Base-by-base conservation (phyloP, 2,797 vertebrate species). In the Emys orbicularis region DNA sequence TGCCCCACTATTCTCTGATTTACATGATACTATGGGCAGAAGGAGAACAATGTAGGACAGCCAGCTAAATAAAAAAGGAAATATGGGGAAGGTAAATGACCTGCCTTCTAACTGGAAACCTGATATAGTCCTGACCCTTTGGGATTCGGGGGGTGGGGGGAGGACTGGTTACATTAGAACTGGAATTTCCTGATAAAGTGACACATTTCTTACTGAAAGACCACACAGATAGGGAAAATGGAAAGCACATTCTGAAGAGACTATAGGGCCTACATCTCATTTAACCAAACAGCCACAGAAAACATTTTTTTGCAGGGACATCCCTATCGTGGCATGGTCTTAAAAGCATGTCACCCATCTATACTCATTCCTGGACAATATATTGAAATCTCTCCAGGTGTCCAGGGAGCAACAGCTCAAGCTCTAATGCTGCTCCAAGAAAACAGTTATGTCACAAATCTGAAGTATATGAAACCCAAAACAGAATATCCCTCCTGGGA, bases 351-450 rank as follows among this genome's bases (percentile, higher is more conserved):
- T 50, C 34, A 25, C 27, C 68, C 59, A 83, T n/a, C 52, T 37
- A n/a, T 21, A 68, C n/a, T 12, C 18, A 34, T 25, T 41, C 8
- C 37, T 2, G 37, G 41, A 3, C 2, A 88, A 25, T 9, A 6
- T 18, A 91, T 0, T 3, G 57, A 94, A 34, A 31, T 59, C 80
- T 41, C 53, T 23, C 27, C 5, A 15, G 31, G 72, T 4, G 54
- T 8, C 47, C 72, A 56, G 15, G 18, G 12, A 79, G 3, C 41
- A 85, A 87, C 86, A 82, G 11, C 2, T 1, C 47, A 79, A 84
- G 59, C 27, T 81, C 57, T 44, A 87, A 11, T 23, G 89, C 50
- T 80, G 61, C 10, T 94, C 87, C 79, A 53, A 79, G 61, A 53
- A 87, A 41, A 57, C 5, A 8, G 3, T 3, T 81, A 37, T 44